Evolutionary conservation across 2,113 vertebrate species (phyloP).

Genomic region (Oreochromis spilurus): DNA sequence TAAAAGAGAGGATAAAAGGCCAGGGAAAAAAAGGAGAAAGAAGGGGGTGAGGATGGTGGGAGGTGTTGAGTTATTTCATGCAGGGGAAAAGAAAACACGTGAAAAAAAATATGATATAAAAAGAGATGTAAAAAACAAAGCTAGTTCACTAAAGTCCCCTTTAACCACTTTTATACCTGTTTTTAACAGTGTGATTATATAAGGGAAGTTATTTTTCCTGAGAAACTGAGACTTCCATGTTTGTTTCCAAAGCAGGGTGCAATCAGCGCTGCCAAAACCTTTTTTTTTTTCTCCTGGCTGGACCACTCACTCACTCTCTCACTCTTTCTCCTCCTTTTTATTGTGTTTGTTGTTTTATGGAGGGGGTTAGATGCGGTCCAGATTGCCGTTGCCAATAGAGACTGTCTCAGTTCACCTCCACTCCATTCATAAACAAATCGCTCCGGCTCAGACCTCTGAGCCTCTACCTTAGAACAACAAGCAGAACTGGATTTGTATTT

Average conservation of each 20-base stretch:
- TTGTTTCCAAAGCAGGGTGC: constrained; percentile 61
- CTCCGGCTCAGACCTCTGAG: constrained; percentile 25
- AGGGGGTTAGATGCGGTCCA: constrained; percentile 59
- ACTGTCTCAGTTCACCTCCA: constrained; percentile 64
- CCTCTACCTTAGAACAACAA: constrained; percentile 54
- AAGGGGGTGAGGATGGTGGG: not conserved
- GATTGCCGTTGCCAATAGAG: constrained; percentile 65
- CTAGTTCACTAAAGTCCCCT: not conserved
- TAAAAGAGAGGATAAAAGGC: constrained; percentile 15
- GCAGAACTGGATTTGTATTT: constrained; percentile 40
- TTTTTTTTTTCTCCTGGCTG: constrained; percentile 16
- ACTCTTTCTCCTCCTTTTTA: constrained; percentile 39
- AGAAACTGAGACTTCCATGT: constrained; percentile 61
- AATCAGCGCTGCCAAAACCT: constrained; percentile 38
- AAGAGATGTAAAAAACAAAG: not conserved
- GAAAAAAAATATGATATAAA: not conserved
- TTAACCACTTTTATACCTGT: constrained; percentile 13
- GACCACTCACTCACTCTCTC: constrained; percentile 41
- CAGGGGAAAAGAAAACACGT: not conserved
- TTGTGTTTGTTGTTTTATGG: constrained; percentile 65
- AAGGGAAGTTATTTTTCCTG: constrained; percentile 37
- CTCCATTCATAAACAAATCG: constrained; percentile 69
- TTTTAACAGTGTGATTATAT: not conserved
- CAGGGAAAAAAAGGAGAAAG: not conserved
- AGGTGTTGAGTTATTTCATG: not conserved